phyloP scores from a whole-genome alignment of 2,888 invertebrate genomes.

The Thereva unica region DNA sequence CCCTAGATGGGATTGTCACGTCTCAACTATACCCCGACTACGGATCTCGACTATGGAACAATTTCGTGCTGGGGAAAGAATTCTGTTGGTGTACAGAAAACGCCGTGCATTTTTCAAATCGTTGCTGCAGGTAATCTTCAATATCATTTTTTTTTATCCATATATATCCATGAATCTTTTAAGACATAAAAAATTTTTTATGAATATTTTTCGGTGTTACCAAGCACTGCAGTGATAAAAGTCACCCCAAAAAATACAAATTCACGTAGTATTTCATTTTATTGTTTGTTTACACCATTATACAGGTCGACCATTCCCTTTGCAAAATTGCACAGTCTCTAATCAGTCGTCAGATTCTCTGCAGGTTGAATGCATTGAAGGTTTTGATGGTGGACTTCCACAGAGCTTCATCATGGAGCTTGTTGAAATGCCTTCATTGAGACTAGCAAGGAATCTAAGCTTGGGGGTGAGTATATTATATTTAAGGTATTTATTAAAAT shows the following conservation, averaged over 20 bases:
- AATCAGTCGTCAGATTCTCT: conserved; percentile 85
- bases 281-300: conserved; percentile 43
- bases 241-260: neutral
- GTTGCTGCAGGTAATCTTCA: conserved; percentile 72
- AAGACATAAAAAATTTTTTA: too few relatives aligned
- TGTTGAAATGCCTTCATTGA: conserved; percentile 70
- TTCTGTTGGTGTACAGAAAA: conserved; percentile 79
- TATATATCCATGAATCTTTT: too few relatives aligned
- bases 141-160: neutral
- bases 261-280: neutral
- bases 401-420: conserved; percentile 85
- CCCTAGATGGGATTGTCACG: conserved; percentile 59
- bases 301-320: conserved; percentile 83
- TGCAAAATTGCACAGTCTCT: conserved; percentile 85
- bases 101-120: conserved; percentile 84
- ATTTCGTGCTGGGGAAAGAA: conserved; percentile 86
- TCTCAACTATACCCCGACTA: conserved; percentile 82
- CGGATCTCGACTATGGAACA: conserved; percentile 88
- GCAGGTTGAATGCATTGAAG: conserved; percentile 84
- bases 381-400: conserved; percentile 85
- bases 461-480: conserved; percentile 51
- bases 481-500: neutral
- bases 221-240: neutral
- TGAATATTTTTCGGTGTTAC: too few relatives aligned
- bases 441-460: conserved; percentile 57